Evolutionary conservation across 2,888 invertebrate species (phyloP).

Genomic region (Ecliptopera silaceata): DNA sequence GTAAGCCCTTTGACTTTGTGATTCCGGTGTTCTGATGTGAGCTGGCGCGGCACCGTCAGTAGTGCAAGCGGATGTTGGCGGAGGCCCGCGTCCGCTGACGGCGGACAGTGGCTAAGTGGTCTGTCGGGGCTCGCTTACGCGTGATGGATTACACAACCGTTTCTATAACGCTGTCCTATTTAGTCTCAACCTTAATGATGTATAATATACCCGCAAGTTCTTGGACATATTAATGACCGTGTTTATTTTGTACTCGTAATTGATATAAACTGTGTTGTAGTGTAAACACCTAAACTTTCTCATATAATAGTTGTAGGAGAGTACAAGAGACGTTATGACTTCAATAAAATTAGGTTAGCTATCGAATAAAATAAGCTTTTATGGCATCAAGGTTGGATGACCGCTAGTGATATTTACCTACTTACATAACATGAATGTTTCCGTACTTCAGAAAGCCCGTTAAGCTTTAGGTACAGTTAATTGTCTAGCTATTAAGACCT

Average conservation of each 20-base stretch:
- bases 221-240: slow-evolving; percentile 49
- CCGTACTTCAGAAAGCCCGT: not conserved
- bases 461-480: not conserved
- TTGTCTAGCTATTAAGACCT: not conserved
- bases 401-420: not conserved
- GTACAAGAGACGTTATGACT: not conserved
- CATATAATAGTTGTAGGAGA: too few species aligned
- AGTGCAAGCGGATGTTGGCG: slow-evolving; percentile 52
- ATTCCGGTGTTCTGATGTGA: slow-evolving; percentile 13
- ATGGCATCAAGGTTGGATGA: not conserved
- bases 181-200: slow-evolving; percentile 57
- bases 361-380: not conserved
- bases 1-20: not conserved
- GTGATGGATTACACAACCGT: slow-evolving; percentile 69
- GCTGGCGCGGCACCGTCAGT: slow-evolving; percentile 28
- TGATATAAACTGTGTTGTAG: not conserved
- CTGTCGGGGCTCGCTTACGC: slow-evolving; percentile 66
- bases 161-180: slow-evolving; percentile 56
- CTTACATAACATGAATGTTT: not conserved
- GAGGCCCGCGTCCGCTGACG: slow-evolving; percentile 55
- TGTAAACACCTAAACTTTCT: not conserved
- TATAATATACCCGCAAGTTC: slow-evolving; percentile 44
- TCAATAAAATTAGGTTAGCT: not conserved
- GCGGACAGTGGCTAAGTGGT: slow-evolving; percentile 72
- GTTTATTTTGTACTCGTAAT: slow-evolving; percentile 46